A percentile compares a stretch with the other conserved stretches of the same genome.
Conservation (phyloP, 2,888 invertebrate genomes). For the Acanthosepion lycidas region DNA sequence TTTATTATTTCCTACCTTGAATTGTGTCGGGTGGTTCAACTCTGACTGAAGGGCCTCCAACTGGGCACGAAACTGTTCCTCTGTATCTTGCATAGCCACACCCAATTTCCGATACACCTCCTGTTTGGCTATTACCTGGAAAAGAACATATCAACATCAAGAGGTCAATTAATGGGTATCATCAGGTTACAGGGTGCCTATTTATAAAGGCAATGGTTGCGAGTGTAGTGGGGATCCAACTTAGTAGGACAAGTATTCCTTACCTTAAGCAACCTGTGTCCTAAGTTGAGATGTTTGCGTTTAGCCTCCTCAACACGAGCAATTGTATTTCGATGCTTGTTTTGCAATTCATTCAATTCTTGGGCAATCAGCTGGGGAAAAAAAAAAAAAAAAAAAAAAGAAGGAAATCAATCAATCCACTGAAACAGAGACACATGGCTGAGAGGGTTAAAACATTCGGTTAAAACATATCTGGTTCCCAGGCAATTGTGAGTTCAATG, state of each 20-base stretch:
- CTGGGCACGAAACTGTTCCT: constrained; percentile 89
- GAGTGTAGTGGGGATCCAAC: no score
- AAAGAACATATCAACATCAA: not conserved
- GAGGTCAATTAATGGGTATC: not conserved
- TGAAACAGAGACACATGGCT: no score
- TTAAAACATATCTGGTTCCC: no score
- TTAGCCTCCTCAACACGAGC: constrained; percentile 88
- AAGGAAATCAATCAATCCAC: no score
- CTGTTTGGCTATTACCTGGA: constrained; percentile 88
- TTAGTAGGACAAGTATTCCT: constrained; percentile 54
- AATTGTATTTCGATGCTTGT: constrained; percentile 86
- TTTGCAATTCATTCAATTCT: constrained; percentile 85
- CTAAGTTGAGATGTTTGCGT: constrained; percentile 85
- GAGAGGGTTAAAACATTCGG: no score
- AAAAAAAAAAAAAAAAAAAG: not conserved
- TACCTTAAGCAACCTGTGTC: constrained; percentile 90
- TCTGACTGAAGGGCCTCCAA: constrained; percentile 90
- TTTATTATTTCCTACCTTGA: constrained; percentile 80
- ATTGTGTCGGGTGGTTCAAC: constrained; percentile 92
- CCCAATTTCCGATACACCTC: constrained; percentile 92
- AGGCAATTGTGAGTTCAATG: no score
- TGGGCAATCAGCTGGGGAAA: constrained; percentile 79
- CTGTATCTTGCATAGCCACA: constrained; percentile 89
- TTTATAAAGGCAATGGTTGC: not conserved
- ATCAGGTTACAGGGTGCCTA: not conserved